These are phyloP conservation scores for Piscicola geometra DNA, from an alignment of 2,888 invertebrate species.

Conservation along the genomic window DNA sequence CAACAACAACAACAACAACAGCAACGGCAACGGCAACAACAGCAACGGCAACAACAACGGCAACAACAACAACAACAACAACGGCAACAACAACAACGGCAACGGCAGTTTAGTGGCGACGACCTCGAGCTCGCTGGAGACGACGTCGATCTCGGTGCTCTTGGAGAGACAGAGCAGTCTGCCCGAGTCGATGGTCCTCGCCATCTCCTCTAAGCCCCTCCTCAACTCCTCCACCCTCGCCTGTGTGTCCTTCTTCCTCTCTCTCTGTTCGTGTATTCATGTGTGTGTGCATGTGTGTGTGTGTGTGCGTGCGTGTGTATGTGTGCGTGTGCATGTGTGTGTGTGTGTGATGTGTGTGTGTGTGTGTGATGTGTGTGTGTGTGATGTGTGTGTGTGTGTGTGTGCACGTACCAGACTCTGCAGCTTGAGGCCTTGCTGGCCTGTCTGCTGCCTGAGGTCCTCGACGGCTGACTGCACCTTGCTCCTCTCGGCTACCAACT, in stretches of 20 bases:
- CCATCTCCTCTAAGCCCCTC: slow-evolving; percentile 78
- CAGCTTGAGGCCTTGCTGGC: slow-evolving; percentile 51
- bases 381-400: too few species aligned
- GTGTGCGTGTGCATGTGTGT: too few species aligned
- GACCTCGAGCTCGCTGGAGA: slow-evolving; percentile 48
- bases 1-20: slow-evolving; percentile 13
- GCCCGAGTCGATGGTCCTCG: slow-evolving; percentile 95
- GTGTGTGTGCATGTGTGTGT: too few species aligned
- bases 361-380: too few species aligned
- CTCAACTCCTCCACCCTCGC: slow-evolving; percentile 75
- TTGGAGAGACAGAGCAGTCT: slow-evolving; percentile 80
- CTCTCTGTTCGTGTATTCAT: slow-evolving; percentile 58
- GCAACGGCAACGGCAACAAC: not conserved
- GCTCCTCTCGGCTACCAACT: slow-evolving; percentile 67
- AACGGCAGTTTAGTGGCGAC: not conserved
- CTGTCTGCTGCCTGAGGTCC: slow-evolving; percentile 49
- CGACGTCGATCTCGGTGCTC: slow-evolving; percentile 60
- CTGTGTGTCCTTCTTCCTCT: slow-evolving; percentile 72
- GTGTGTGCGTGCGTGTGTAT: too few species aligned
- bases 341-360: slow-evolving; percentile 37
- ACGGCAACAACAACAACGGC: not conserved
- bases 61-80: too few species aligned
- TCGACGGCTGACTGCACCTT: slow-evolving; percentile 51
- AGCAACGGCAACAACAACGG: not conserved
- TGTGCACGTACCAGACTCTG: slow-evolving; percentile 55